Evolutionary conservation across 1,140 invertebrate species (phyloP), one percentile per base, ranked within the genome.

Genomic region (Teleopsis dalmanni): DNA sequence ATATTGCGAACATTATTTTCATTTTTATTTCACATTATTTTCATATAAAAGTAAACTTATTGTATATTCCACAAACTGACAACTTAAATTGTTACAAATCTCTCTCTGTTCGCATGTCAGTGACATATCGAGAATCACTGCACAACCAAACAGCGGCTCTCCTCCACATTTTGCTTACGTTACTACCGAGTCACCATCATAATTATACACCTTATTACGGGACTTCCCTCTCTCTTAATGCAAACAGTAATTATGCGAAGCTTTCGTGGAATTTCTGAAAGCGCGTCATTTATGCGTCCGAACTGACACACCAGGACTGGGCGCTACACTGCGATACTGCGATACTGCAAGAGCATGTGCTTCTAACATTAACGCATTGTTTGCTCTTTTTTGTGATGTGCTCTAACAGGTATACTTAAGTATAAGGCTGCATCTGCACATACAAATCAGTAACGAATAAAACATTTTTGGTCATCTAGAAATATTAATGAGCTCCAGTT

Each of bases 161-260:
- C n/a, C n/a, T n/a, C n/a, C n/a, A n/a, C n/a, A n/a, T n/a, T n/a
- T n/a, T n/a, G n/a, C n/a, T n/a, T n/a, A n/a, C n/a, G n/a, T n/a
- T n/a, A n/a, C n/a, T n/a, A n/a, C n/a, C n/a, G n/a, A n/a, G n/a
- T n/a, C n/a, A n/a, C 26, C 8, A 14, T 19, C 16, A 23, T 43
- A 43, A 43, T 43, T 43, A 43, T 43, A 29, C 31, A 25, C 41
- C 26, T 19, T 27, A 43, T 29, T 44, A 50, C 36, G 42, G 29
- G n/a, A n/a, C n/a, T n/a, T n/a, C n/a, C n/a, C n/a, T n/a, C 22
- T 44, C 33, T 27, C 48, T 50, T 50, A 50, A 50, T 44, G 48
- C 48, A 50, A 50, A 50, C 42, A 50, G 48, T 26, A 50, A 50
- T 50, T 50, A 50, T 44, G 34, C 37, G 19, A 23, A 43, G 19